These are phyloP conservation scores for Buceros bicornis DNA, from an alignment of 2,797 vertebrate species.

Conservation along the genomic window DNA sequence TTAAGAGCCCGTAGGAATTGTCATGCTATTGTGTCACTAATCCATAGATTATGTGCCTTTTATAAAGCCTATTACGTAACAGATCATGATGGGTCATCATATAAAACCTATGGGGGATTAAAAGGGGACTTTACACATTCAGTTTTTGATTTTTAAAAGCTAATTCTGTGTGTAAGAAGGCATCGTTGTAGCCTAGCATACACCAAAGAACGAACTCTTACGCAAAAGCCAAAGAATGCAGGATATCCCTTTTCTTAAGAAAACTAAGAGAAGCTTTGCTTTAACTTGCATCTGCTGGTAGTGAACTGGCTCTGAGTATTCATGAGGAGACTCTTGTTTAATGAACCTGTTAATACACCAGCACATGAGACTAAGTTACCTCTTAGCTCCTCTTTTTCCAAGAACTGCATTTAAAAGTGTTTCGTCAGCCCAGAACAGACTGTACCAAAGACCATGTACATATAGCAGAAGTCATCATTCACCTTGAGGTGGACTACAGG, in stretches of 20 bases:
- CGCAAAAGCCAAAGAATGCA: background rate
- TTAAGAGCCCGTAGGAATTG: background rate
- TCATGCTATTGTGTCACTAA: constrained; percentile 37
- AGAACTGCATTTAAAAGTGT: background rate
- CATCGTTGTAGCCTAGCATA: background rate
- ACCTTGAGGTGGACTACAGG: background rate
- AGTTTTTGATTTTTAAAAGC: background rate
- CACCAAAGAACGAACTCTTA: background rate
- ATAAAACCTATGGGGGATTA: background rate
- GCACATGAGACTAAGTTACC: background rate
- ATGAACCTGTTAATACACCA: background rate
- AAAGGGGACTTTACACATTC: constrained; percentile 3
- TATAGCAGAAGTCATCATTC: background rate
- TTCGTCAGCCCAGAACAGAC: background rate
- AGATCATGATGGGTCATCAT: background rate
- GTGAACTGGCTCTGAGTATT: background rate
- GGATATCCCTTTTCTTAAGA: background rate
- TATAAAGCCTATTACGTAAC: constrained; percentile 56
- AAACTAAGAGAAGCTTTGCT: background rate
- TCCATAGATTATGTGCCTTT: constrained; percentile 45
- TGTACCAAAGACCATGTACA: background rate
- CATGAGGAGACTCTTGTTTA: background rate
- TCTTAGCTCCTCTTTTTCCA: background rate
- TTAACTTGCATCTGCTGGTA: background rate
- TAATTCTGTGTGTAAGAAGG: background rate